phyloP scores from a whole-genome alignment of 1,140 invertebrate species.

The Chionoecetes opilio region DNA sequence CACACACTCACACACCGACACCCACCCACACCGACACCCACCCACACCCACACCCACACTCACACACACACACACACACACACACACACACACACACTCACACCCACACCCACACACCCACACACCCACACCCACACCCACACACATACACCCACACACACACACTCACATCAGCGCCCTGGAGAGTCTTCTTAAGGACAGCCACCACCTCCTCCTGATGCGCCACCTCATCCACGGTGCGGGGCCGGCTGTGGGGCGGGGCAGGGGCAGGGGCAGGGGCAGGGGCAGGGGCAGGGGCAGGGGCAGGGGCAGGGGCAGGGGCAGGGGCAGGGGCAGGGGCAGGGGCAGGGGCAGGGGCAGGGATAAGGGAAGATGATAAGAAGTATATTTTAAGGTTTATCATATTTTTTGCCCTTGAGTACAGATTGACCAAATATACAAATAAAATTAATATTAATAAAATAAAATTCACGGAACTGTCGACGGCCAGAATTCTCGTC shows the following conservation, averaged over 20 bases:
- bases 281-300: not conserved
- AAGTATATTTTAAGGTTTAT: not conserved
- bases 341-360: no score
- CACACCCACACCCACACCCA: not conserved
- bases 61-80: not conserved
- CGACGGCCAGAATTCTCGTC: no score
- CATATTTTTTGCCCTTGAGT: no score
- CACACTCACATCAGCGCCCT: constrained; percentile 85
- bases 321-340: no score
- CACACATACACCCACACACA: no score
- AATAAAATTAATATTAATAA: no score
- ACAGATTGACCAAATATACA: no score
- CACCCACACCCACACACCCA: not conserved
- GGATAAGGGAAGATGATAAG: not conserved
- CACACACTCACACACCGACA: no score
- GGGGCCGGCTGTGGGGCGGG: constrained; percentile 90
- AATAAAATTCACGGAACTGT: no score
- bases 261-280: not conserved
- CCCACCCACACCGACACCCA: no score
- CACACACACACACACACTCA: not conserved
- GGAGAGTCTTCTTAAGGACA: constrained; percentile 92
- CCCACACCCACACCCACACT: no score
- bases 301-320: no score
- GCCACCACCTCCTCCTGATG: constrained; percentile 98
- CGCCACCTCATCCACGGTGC: constrained; percentile 97